Base-by-base conservation (phyloP, 2,888 invertebrate species). In the Aquatica leii region DNA sequence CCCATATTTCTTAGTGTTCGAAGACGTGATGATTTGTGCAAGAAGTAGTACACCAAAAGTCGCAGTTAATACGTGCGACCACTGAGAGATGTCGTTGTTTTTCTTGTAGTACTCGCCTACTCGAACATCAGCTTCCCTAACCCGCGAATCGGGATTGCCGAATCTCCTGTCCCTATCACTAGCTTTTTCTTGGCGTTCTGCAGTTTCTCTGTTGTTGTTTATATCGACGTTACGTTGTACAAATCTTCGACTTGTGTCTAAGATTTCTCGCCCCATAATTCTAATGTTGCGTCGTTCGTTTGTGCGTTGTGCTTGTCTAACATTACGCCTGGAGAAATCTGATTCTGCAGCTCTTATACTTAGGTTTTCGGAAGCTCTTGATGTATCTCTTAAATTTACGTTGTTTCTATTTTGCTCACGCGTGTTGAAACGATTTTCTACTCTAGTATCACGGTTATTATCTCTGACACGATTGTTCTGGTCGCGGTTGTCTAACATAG, bases 1-100 rank as follows among this genome's bases (percentile, higher is more conserved):
- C 66, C 66, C 67, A 58, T 61, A 67, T 51, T 64, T 63, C 51
- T 70, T 72, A 31, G 65, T 61, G 20, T 69, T 51, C 31, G 50
- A 31, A 12, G 65, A 52, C 4, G 55, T 67, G 50, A 70, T 50
- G 11, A 70, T 66, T 55, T 72, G 70, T 9, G 59, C 66, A 4
- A 68, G 41, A 5, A 66, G 56, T 15, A 71, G 8, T 6, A 65
- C 51, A 21, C 66, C 18, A n/a, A 70, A 34, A 11, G 69, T 31
- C 0, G 65, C 48, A 20, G 69, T 70, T 9, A 61, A 55, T 14
- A 66, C 35, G 31, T 51, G 49, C 12, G 57, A 51, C 63, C 62
- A 66, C 24, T 31, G 46, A n/a, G 41, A 34, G 8, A 34, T 8
- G 24, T 35, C 24, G 40, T 21, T 37, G 50, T 40, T 60, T 20